Conservation (phyloP, 2,797 vertebrate species). For the Rachycentron canadum region DNA sequence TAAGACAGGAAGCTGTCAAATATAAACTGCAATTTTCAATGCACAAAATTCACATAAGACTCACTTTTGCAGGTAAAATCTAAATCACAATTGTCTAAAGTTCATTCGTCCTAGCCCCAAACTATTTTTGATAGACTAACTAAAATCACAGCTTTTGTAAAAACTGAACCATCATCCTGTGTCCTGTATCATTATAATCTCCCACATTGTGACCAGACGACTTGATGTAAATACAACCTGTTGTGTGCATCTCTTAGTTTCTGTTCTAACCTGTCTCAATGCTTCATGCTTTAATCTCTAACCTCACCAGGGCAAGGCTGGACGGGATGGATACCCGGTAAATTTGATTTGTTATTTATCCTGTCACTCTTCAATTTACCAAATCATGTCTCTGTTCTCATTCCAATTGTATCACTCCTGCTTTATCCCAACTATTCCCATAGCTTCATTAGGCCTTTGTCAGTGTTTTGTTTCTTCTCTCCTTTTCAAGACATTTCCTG, state of each 20-base stretch:
- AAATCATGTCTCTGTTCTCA: slow-evolving; percentile 34
- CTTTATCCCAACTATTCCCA: slow-evolving; percentile 1
- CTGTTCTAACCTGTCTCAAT: slow-evolving; percentile 69
- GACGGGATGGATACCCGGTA: slow-evolving; percentile 99
- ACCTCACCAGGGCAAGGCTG: slow-evolving; percentile 95
- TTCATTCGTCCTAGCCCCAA: neutral
- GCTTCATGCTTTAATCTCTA: slow-evolving; percentile 82
- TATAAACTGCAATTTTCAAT: neutral
- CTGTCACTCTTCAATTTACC: slow-evolving; percentile 69
- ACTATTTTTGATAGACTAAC: neutral
- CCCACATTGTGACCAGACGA: neutral
- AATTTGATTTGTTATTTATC: slow-evolving; percentile 80
- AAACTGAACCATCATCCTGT: neutral
- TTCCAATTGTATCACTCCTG: neutral
- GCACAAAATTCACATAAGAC: neutral
- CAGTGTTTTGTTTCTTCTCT: neutral
- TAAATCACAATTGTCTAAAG: neutral
- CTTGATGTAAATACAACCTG: slow-evolving; percentile 33
- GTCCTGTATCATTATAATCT: slow-evolving; percentile 15
- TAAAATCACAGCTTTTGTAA: neutral
- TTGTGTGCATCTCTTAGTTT: slow-evolving; percentile 61
- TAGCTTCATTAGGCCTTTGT: slow-evolving; percentile 11
- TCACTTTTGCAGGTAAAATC: neutral
- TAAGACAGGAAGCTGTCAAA: neutral
- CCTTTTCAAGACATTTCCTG: slow-evolving; percentile 20